Percentiles rank a stretch among this genome's conserved stretches.
phyloP scores from a whole-genome alignment of 2,797 vertebrate genomes.

The Hoplostethus mediterraneus region DNA sequence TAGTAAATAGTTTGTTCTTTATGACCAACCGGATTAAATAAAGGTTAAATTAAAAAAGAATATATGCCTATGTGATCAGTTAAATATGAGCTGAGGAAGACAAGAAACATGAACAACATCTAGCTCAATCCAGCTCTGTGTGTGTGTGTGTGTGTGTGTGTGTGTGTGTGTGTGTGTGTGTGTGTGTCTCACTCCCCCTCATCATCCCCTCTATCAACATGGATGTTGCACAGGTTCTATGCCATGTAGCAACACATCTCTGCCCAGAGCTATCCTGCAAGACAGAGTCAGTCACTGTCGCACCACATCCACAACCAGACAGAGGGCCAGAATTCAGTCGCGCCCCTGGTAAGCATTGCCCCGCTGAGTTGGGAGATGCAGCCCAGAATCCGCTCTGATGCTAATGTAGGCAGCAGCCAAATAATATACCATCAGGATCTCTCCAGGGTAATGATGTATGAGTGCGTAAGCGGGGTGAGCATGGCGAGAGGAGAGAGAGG shows the following conservation, averaged over 20 bases:
- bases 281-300: not conserved
- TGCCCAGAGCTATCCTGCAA: not conserved
- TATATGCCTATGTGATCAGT: no score
- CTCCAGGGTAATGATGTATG: constrained; percentile 36
- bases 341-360: constrained; percentile 27
- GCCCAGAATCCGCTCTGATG: constrained; percentile 52
- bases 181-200: not conserved
- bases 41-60: no score
- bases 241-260: constrained; percentile 8
- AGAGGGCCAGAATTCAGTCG: constrained; percentile 13
- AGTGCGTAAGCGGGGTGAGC: constrained; percentile 44
- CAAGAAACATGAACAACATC: not conserved
- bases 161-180: not conserved
- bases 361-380: constrained; percentile 33
- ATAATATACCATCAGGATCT: constrained; percentile 60
- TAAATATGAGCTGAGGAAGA: not conserved
- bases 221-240: constrained; percentile 6
- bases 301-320: constrained; percentile 6
- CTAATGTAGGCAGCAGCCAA: constrained; percentile 60
- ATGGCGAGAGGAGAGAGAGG: constrained; percentile 22
- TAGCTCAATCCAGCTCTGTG: not conserved
- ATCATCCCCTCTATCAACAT: not conserved
- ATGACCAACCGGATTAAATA: no score
- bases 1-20: not conserved
- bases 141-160: constrained; percentile 2